Percentiles rank a stretch among this genome's conserved stretches.
These are phyloP conservation scores for Bombus confusus DNA, from an alignment of 1,140 invertebrate species.

Conservation along the genomic window DNA sequence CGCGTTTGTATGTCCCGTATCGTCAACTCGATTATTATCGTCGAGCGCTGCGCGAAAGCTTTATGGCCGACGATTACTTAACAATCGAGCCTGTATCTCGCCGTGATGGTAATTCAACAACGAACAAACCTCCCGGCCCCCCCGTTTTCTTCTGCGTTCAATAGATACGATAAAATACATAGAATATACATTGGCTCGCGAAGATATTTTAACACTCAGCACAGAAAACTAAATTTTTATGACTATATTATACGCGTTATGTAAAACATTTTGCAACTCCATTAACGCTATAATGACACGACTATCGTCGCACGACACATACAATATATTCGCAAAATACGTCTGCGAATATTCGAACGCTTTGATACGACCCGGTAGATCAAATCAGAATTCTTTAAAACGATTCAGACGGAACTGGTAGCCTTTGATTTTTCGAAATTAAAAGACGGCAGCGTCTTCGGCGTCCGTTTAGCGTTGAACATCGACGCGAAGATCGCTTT, in stretches of 20 bases:
- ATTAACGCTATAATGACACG: too few relatives aligned
- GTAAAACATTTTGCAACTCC: too few relatives aligned
- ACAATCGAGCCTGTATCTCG: neutral
- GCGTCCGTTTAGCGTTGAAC: neutral
- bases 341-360: too few relatives aligned
- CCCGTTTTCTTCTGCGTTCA: neutral
- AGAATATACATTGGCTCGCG: neutral
- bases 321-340: too few relatives aligned
- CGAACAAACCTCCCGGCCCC: too few relatives aligned
- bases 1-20: neutral
- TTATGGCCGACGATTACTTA: neutral
- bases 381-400: too few relatives aligned
- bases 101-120: neutral
- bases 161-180: neutral
- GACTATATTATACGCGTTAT: too few relatives aligned
- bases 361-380: too few relatives aligned
- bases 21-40: neutral
- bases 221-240: too few relatives aligned
- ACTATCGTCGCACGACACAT: too few relatives aligned
- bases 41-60: neutral
- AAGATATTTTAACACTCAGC: neutral
- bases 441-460: too few relatives aligned
- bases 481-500: neutral
- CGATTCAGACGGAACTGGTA: neutral
- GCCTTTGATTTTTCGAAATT: neutral